Percentiles rank a stretch among this genome's conserved stretches.
Conservation (phyloP, 2,888 invertebrate species). For the Phytoseiulus persimilis region DNA sequence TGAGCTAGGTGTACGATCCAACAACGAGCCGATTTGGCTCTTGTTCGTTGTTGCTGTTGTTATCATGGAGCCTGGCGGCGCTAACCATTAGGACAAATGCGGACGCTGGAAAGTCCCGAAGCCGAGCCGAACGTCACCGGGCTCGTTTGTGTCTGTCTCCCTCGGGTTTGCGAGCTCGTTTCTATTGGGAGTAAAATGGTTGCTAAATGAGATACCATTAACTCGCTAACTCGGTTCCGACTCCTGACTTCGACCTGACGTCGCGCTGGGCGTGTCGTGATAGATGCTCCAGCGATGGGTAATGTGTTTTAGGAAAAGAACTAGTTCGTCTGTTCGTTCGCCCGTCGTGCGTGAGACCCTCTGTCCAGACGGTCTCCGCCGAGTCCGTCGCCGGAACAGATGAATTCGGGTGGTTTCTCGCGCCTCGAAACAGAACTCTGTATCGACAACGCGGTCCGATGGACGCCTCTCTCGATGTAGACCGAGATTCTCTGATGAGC, state of each 20-base stretch:
- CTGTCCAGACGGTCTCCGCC: not conserved
- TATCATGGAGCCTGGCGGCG: not conserved
- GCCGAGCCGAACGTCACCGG: not conserved
- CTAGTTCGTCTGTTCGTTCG: not conserved
- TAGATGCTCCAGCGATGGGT: not conserved
- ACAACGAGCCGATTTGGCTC: no score
- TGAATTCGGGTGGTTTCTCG: not conserved
- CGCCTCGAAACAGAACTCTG: not conserved
- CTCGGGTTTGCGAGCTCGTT: not conserved
- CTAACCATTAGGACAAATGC: not conserved
- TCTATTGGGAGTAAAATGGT: conserved; percentile 38
- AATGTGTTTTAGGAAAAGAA: not conserved
- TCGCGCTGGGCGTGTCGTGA: not conserved
- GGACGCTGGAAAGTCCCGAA: not conserved
- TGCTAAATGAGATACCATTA: conserved; percentile 39
- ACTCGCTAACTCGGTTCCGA: conserved; percentile 14
- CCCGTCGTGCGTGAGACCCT: not conserved
- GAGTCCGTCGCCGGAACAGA: not conserved
- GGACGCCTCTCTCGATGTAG: no score
- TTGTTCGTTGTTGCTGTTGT: not conserved
- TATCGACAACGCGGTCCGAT: no score
- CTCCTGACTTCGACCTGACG: conserved; percentile 5
- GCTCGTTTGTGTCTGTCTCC: not conserved
- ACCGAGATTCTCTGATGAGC: no score
- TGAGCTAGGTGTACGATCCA: no score